Percentiles rank a stretch among this genome's conserved stretches.
phyloP scores from a whole-genome alignment of 2,113 vertebrate genomes.

The Embiotoca jacksoni region DNA sequence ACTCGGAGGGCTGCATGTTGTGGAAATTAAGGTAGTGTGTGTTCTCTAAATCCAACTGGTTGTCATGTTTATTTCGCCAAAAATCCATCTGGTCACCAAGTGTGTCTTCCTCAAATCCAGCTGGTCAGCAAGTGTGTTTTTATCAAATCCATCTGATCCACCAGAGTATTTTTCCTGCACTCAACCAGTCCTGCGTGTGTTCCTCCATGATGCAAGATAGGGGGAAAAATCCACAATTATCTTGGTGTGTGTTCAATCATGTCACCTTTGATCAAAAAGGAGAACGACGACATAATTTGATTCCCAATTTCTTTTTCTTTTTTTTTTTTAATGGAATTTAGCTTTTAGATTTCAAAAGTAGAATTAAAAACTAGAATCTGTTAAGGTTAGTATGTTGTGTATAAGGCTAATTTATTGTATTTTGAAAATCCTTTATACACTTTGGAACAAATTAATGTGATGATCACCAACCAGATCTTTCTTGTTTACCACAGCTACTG shows the following conservation, averaged over 20 bases:
- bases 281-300: too few relatives aligned
- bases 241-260: neutral
- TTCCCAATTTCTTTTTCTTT: too few relatives aligned
- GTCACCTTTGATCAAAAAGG: constrained; percentile 4
- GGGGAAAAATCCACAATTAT: neutral
- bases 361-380: too few relatives aligned
- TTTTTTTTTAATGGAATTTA: too few relatives aligned
- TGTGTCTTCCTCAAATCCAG: constrained; percentile 60
- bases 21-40: constrained; percentile 46
- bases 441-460: neutral
- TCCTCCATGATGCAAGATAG: neutral
- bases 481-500: neutral
- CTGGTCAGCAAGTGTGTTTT: constrained; percentile 70
- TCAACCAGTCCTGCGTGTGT: constrained; percentile 10
- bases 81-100: constrained; percentile 69
- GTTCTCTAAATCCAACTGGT: constrained; percentile 55
- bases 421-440: neutral
- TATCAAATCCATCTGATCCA: constrained; percentile 64
- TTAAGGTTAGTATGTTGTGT: too few relatives aligned
- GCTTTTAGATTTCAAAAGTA: too few relatives aligned
- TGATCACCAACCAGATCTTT: neutral
- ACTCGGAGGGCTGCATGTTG: constrained; percentile 25
- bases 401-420: too few relatives aligned
- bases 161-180: constrained; percentile 38
- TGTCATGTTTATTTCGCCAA: constrained; percentile 59